phyloP scores from a whole-genome alignment of 2,888 invertebrate genomes.

The Cetonia aurata region DNA sequence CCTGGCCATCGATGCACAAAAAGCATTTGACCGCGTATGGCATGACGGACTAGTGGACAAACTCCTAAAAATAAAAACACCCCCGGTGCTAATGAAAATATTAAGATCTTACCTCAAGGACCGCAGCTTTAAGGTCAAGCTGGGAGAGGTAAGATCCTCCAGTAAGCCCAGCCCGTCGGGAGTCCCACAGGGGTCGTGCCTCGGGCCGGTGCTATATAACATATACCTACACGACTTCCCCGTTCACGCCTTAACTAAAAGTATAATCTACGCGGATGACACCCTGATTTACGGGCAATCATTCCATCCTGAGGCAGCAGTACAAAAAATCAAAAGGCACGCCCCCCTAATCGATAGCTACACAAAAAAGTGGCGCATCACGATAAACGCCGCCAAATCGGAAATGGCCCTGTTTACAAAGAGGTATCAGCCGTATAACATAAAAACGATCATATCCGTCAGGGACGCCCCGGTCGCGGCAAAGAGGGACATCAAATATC shows the following conservation, averaged over 20 bases:
- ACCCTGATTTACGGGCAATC: neutral
- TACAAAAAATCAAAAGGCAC: neutral
- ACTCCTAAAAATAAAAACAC: no score
- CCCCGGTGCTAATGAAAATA: no score
- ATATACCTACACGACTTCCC: neutral
- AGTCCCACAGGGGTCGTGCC: neutral
- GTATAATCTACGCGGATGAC: constrained; percentile 6
- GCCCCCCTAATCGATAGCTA: no score
- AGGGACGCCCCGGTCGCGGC: neutral
- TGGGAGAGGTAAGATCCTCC: neutral
- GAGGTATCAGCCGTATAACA: no score
- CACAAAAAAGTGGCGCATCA: no score
- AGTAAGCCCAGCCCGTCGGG: neutral
- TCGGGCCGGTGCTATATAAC: neutral
- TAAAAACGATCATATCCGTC: neutral
- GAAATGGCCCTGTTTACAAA: no score
- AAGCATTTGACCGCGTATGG: no score
- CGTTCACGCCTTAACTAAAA: no score
- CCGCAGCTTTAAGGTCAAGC: no score
- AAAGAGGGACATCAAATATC: neutral
- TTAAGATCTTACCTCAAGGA: no score
- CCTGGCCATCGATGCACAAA: neutral
- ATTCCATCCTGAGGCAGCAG: neutral
- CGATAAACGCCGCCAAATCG: no score
- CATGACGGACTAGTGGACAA: no score